These are phyloP conservation scores for Pristis pectinata DNA, from an alignment of 2,797 vertebrate genomes.

Conservation along the genomic window DNA sequence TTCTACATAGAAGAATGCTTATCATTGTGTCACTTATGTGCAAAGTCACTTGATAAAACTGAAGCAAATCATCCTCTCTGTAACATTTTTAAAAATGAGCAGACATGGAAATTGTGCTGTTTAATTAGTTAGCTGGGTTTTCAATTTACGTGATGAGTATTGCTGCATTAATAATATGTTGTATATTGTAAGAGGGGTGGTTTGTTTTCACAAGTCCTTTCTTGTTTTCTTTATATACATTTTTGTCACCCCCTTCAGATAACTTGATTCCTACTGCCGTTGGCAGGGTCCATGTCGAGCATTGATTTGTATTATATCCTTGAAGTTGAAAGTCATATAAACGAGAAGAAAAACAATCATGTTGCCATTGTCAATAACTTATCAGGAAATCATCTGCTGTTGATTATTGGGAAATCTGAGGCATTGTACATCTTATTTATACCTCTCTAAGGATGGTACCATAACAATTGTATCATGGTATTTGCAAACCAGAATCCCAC, in stretches of 20 bases:
- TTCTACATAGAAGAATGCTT: background rate
- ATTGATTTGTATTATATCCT: background rate
- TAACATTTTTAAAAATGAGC: background rate
- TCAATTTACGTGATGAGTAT: background rate
- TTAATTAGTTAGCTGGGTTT: background rate
- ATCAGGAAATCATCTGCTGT: slow-evolving; percentile 21
- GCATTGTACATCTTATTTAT: background rate
- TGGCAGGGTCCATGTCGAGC: background rate
- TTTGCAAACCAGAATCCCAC: background rate
- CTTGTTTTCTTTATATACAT: background rate
- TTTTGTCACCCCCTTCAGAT: background rate
- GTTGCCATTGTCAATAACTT: background rate
- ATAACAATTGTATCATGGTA: background rate
- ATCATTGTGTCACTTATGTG: background rate
- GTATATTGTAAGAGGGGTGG: background rate
- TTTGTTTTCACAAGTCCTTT: background rate
- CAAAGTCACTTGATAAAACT: slow-evolving; percentile 1
- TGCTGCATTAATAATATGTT: background rate
- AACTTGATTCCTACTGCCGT: background rate
- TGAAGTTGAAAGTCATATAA: background rate
- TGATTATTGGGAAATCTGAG: background rate
- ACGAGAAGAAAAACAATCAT: background rate
- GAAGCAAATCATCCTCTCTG: background rate
- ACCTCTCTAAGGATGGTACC: background rate
- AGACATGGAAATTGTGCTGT: background rate